Conservation (phyloP, 2,113 vertebrate genomes). For the Perca schrenkii region DNA sequence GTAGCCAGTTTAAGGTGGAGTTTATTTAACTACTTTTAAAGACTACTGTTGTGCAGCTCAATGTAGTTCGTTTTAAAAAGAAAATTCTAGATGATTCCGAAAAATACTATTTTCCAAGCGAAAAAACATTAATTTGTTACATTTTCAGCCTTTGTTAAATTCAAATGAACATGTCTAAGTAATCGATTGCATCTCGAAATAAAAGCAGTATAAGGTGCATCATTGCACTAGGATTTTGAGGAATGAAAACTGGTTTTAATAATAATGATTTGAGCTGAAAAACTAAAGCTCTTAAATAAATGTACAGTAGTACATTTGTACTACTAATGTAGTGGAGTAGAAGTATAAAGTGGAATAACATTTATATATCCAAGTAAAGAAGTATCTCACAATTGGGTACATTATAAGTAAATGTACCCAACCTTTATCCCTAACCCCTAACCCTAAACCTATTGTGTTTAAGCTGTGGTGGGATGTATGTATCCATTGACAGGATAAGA, state of each 20-base stretch:
- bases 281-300: not conserved
- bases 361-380: not conserved
- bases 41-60: no score
- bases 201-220: not conserved
- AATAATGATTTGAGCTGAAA: not conserved
- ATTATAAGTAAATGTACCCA: not conserved
- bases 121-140: no score
- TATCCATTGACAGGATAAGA: not conserved
- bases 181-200: not conserved
- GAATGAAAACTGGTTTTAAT: not conserved
- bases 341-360: not conserved
- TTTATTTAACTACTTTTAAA: no score
- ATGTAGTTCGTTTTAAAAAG: not conserved
- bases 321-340: not conserved
- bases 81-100: not conserved
- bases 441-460: not conserved
- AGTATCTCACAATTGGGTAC: not conserved
- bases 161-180: not conserved
- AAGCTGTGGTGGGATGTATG: not conserved
- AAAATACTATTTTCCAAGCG: not conserved
- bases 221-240: no score
- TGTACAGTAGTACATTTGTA: not conserved
- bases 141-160: not conserved
- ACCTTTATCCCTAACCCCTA: no score
- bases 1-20: not conserved